Evolutionary conservation across 2,888 invertebrate genomes (phyloP).

Genomic region (Acrobasis repandana): DNA sequence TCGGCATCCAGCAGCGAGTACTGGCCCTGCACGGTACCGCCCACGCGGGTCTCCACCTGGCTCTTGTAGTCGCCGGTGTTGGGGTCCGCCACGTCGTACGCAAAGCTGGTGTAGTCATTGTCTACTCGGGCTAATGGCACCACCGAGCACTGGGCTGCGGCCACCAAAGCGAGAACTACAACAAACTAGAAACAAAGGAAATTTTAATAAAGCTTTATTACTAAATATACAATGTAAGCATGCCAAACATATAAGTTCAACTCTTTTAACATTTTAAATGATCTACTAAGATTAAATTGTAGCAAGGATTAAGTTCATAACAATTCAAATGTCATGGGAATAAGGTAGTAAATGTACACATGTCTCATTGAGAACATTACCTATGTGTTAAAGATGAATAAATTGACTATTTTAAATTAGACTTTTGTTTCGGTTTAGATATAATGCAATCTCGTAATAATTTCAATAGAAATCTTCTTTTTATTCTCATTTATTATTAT

Average conservation of each 20-base stretch:
- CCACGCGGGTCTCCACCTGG: constrained; percentile 76
- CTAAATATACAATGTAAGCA: too few species aligned
- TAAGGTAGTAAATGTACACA: not conserved
- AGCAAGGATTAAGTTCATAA: not conserved
- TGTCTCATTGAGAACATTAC: not conserved
- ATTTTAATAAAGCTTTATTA: not conserved
- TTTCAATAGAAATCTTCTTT: too few species aligned
- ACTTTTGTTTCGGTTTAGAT: not conserved
- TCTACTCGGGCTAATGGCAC: constrained; percentile 58
- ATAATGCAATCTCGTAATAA: too few species aligned
- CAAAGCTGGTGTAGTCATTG: constrained; percentile 68
- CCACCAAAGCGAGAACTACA: constrained; percentile 62
- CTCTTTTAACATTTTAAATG: too few species aligned
- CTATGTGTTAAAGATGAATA: not conserved
- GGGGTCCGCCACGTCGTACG: constrained; percentile 80
- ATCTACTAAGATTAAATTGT: not conserved
- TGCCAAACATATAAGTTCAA: too few species aligned
- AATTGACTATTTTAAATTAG: not conserved
- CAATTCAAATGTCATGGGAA: not conserved
- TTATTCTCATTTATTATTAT: too few species aligned
- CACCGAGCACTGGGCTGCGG: constrained; percentile 60
- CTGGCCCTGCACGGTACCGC: constrained; percentile 76
- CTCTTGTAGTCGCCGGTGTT: constrained; percentile 82
- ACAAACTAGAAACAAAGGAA: constrained; percentile 50
- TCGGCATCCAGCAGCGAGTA: constrained; percentile 81